Evolutionary conservation across 2,113 vertebrate species (phyloP), one percentile per base, ranked within the genome.

Genomic region (Emberiza fucata): DNA sequence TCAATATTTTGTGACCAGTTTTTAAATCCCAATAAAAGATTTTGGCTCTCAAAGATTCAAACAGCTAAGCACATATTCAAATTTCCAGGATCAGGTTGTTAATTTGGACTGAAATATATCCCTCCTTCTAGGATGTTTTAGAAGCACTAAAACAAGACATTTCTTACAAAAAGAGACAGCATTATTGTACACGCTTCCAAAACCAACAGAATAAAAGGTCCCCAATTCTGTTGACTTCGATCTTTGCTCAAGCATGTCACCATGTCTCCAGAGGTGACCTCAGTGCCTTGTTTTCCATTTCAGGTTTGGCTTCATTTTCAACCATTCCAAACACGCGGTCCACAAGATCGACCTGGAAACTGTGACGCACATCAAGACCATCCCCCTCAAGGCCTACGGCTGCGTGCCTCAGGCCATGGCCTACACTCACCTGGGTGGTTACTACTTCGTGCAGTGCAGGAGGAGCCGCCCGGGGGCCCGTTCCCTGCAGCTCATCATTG

Each of bases 261-360:
- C 7, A 0, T 1, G 18, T 77, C 80, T 60, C 84, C n/a, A 44
- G 73, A 80, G 66, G 14, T 81, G 53, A 65, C 83, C 48, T 63
- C 85, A 8, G 37, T 17, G 29, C 57, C 65, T 5, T 29, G 21
- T 79, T 71, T 88, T 82, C 88, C 79, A 1, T 84, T 96, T 61
- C 95, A 99, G 99, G 97, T 99, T 99, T 42, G 99, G 99, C 95
- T 99, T 99, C 90, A 59, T 99, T 97, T 99, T 99, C 79, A 98
- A 99, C 97, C 98, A 80, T 80, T 98, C 98, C 0, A 98, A 98
- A 45, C 90, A 98, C 0, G 98, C 97, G 0, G 77, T 99, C 37
- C 99, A 99, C 98, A 99, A 99, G 95, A 98, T 99, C 1, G 99
- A 99, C 97, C 98, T 99, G 97, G 99, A 99, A 88, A 99, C 99